Evolutionary conservation across 2,888 invertebrate species (phyloP).

Genomic region (Volucella zonaria): DNA sequence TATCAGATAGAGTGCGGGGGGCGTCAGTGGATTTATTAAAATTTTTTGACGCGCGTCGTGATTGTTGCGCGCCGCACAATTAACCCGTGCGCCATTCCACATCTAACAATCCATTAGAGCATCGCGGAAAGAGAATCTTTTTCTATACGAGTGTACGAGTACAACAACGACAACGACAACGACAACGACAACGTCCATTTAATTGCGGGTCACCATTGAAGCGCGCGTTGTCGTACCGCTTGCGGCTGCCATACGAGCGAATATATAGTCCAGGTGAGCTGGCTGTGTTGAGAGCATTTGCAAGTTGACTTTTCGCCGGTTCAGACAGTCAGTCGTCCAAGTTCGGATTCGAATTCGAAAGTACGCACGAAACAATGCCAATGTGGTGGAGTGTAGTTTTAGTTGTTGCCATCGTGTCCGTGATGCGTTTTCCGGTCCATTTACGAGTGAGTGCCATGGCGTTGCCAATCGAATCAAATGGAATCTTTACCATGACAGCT

Average conservation of each 20-base stretch:
- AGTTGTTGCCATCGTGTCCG: slow-evolving; percentile 9
- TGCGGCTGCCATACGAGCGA: slow-evolving; percentile 13
- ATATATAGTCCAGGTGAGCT: slow-evolving; percentile 63
- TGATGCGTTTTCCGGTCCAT: slow-evolving; percentile 1
- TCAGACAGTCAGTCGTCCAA: slow-evolving; percentile 24
- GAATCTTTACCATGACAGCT: slow-evolving; percentile 75
- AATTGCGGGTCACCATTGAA: slow-evolving; percentile 49
- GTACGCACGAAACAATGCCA: slow-evolving; percentile 19
- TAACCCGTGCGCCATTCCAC: slow-evolving; percentile 57
- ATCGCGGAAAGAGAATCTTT: slow-evolving; percentile 20
- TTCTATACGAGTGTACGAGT: slow-evolving; percentile 16
- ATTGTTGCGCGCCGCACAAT: slow-evolving; percentile 21
- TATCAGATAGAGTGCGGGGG: too few species aligned
- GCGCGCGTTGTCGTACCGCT: neutral
- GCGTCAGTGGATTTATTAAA: slow-evolving; percentile 11
- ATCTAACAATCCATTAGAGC: slow-evolving; percentile 53
- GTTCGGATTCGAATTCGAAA: slow-evolving; percentile 10
- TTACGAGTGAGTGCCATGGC: slow-evolving; percentile 17
- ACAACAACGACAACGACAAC: slow-evolving; percentile 11
- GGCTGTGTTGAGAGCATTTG: slow-evolving; percentile 55
- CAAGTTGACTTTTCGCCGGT: slow-evolving; percentile 62
- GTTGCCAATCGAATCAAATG: slow-evolving; percentile 24
- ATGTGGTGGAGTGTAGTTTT: slow-evolving; percentile 26
- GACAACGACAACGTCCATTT: slow-evolving; percentile 36
- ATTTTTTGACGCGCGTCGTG: slow-evolving; percentile 40